Evolutionary conservation across 2,888 invertebrate species (phyloP), one percentile per base, ranked within the genome.

Genomic region (Cheilosia impressa): DNA sequence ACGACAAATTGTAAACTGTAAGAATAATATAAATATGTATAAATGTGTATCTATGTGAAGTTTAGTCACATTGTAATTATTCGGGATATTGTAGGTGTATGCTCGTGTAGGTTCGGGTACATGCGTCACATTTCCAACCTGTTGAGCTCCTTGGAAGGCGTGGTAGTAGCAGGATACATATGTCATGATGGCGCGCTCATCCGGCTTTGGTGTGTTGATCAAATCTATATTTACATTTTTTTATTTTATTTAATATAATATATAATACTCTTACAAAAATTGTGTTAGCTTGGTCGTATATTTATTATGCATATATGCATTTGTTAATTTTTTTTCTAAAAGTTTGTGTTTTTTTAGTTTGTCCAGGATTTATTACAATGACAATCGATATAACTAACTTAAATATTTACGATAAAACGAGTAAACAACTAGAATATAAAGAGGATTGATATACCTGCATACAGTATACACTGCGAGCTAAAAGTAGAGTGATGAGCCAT

Each of bases 101-200:
- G 91, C 90, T 92, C 92, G 91, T 92, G 92, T 92, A 90, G 92
- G 91, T 92, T 92, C 90, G 91, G 92, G 92, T 91, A 91, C 92
- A 91, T 92, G 91, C 91, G 91, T 91, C 91, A 91, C 90, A 91
- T 91, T 91, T 92, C 92, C 92, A 92, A 98, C 98, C 98, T 98
- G 98, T 95, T 98, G 98, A 93, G 98, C 98, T 94, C 99, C 99
- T 95, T 99, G 98, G 97, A 99, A 99, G 93, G 99, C 99, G 94
- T 99, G 99, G 95, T 99, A 99, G 95, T 99, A 99, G 95, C 99
- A 99, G 93, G 99, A 99, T 94, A 99, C 99, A 94, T 99, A 99
- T 92, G 99, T 99, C 99, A 99, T 99, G 93, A 99, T 98, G 93
- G 99, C 99, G 94, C 99, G 97, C 95, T 99, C 99, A 94, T 99